Base-by-base conservation (phyloP, 2,113 vertebrate genomes). In the Leptobrachium ailaonicum region DNA sequence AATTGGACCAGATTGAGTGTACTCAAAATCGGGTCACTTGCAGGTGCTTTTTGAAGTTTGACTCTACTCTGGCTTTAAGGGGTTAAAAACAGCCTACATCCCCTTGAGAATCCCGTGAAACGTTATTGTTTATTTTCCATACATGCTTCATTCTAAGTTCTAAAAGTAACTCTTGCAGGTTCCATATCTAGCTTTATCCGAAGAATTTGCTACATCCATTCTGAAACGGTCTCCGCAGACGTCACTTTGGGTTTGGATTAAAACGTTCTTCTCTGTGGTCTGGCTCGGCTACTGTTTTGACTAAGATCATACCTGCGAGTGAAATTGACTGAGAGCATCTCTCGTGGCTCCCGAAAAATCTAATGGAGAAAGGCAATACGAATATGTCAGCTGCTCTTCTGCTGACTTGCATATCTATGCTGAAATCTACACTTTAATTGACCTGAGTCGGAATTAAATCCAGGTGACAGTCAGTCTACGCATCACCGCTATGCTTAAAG, bases 351-450 rank as follows among this genome's bases (percentile, higher is more conserved):
- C 72, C 53, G 12, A 62, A 81, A 32, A 62, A 69, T 72, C 79
- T 81, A 75, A 81, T 81, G 66, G 72, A 81, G 79, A 81, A 81
- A 81, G 66, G 66, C 72, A 81, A 81, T 81, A 81, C 75, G 71
- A 81, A 81, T 75, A 67, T 75, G 71, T 81, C 64, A 69, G 79
- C 79, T 66, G 45, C 71, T 54, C 32, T 75, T 56, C 41, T 75
- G 79, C 79, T 81, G 79, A 81, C 71, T 47, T 74, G 66, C 71
- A 75, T 81, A 81, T 75, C 79, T 81, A 62, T 67, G 54, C 64
- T 75, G 79, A 81, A 81, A 81, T 54, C 58, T 81, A 81, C 71
- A 81, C 79, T 75, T 81, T 81, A 81, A 81, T 81, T 75, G 79
- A 69, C 79, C 79, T 75, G 71, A 81, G 71, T 75, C 72, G 74